Conservation (phyloP, 2,113 vertebrate genomes). For the Hystrix cristata region DNA sequence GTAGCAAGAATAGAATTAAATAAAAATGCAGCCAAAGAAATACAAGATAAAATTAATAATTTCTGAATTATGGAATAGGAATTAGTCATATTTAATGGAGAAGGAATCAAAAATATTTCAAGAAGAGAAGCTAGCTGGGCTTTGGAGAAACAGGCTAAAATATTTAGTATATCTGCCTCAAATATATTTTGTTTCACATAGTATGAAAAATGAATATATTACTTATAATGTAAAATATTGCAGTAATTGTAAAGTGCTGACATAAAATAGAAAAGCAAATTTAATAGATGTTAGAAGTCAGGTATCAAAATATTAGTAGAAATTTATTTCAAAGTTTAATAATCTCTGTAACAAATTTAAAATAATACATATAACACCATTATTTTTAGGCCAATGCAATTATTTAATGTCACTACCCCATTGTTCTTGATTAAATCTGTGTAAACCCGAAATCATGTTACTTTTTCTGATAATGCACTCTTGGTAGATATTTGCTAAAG, state of each 20-base stretch:
- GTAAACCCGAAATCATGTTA: not conserved
- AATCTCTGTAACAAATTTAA: conserved; percentile 27
- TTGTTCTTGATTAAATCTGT: conserved; percentile 26
- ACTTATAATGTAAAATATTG: not conserved
- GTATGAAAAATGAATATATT: conserved; percentile 37
- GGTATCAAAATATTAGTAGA: conserved; percentile 25
- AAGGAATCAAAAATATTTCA: conserved; percentile 19
- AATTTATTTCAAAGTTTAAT: conserved; percentile 60
- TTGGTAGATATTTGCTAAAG: conserved; percentile 6
- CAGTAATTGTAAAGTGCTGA: not conserved
- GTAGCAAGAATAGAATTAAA: conserved; percentile 21
- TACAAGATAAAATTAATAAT: conserved; percentile 47
- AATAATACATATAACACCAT: not conserved
- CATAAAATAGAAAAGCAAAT: not conserved
- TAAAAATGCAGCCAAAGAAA: conserved; percentile 48
- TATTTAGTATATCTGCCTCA: conserved; percentile 28
- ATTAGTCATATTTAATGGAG: conserved; percentile 53
- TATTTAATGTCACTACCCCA: conserved; percentile 16
- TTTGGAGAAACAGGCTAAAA: conserved; percentile 24
- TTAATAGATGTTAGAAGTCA: conserved; percentile 15
- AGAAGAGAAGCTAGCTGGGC: conserved; percentile 1
- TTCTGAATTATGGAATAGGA: conserved; percentile 19
- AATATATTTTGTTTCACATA: conserved; percentile 40
- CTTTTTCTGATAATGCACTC: not conserved
- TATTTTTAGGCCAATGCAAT: not conserved